Conservation (phyloP, 2,888 invertebrate species). For the Argynnis bischoffii region DNA sequence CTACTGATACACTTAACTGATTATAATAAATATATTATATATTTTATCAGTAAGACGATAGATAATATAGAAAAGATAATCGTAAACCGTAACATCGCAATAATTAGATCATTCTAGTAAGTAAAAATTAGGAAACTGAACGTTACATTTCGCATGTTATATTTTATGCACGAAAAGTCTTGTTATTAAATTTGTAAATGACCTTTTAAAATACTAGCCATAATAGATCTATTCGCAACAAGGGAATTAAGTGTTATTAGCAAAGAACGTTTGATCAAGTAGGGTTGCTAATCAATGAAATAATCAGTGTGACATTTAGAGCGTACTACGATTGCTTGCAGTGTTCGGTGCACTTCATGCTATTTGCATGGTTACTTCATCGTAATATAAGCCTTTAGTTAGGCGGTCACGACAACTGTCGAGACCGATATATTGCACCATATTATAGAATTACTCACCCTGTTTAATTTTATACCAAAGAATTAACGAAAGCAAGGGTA, state of each 20-base stretch:
- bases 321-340: slow-evolving; percentile 31
- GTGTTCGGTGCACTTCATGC: slow-evolving; percentile 14
- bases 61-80: too few relatives aligned
- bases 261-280: slow-evolving; percentile 6
- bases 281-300: slow-evolving; percentile 32
- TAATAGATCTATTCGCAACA: not conserved
- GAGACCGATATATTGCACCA: slow-evolving; percentile 22
- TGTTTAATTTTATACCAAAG: not conserved
- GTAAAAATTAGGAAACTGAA: too few relatives aligned
- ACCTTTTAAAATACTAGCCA: not conserved
- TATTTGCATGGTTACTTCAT: slow-evolving; percentile 35
- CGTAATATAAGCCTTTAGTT: slow-evolving; percentile 33
- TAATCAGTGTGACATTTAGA: slow-evolving; percentile 37
- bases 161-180: too few relatives aligned
- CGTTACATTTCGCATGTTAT: too few relatives aligned
- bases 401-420: slow-evolving; percentile 25
- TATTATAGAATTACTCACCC: slow-evolving; percentile 17
- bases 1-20: too few relatives aligned
- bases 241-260: slow-evolving; percentile 5
- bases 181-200: too few relatives aligned
- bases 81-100: too few relatives aligned
- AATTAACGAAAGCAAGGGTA: too few relatives aligned
- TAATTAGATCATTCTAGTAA: too few relatives aligned
- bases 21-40: too few relatives aligned
- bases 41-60: too few relatives aligned